A percentile compares a stretch with the other conserved stretches of the same genome.
phyloP scores from a whole-genome alignment of 2,113 vertebrate species.

The Pelusios castaneus region DNA sequence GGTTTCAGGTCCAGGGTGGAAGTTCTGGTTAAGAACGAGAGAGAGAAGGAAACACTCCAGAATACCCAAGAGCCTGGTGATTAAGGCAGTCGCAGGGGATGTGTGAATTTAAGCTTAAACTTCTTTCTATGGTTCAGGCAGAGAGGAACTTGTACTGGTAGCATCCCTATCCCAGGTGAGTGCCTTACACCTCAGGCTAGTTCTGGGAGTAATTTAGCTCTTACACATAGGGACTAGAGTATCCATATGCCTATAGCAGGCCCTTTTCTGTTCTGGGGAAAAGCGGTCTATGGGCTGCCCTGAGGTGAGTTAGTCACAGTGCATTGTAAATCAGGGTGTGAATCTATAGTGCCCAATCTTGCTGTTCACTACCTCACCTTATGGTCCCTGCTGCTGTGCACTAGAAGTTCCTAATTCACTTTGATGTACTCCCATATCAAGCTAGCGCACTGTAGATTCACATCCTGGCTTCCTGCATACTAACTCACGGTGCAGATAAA shows the following conservation, averaged over 20 bases:
- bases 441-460: not conserved
- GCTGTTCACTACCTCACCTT: not conserved
- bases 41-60: not conserved
- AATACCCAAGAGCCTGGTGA: not conserved
- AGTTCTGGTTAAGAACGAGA: not conserved
- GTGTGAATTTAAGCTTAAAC: too few species aligned
- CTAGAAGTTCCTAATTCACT: not conserved
- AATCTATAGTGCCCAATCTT: not conserved
- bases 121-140: not conserved
- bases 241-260: not conserved
- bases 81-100: not conserved
- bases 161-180: not conserved
- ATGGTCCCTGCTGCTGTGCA: not conserved
- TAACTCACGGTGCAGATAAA: not conserved
- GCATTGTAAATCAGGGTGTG: not conserved
- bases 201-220: not conserved
- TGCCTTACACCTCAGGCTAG: not conserved
- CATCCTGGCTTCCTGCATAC: not conserved
- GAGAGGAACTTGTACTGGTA: not conserved
- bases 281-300: not conserved
- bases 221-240: not conserved
- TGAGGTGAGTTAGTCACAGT: not conserved
- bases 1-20: not conserved
- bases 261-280: constrained; percentile 6
- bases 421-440: not conserved